These are phyloP conservation scores for Mythimna impura DNA, from an alignment of 2,888 invertebrate species.

Conservation along the genomic window DNA sequence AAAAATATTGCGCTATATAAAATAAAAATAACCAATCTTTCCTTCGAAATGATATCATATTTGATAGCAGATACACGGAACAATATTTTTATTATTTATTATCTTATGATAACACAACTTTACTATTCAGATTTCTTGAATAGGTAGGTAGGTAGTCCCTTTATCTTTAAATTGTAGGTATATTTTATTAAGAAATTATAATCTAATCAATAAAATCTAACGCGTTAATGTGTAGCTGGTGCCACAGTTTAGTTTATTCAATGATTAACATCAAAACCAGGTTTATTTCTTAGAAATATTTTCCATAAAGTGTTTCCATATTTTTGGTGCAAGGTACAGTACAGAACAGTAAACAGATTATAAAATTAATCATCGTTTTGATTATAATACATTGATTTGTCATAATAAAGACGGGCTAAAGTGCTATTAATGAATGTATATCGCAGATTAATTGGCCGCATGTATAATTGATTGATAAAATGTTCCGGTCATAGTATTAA, in stretches of 20 bases:
- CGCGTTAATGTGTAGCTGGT: constrained; percentile 11
- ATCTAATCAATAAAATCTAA: constrained; percentile 25
- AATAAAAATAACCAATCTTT: background rate
- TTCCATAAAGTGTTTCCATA: background rate
- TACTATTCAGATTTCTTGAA: constrained; percentile 7
- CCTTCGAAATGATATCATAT: background rate
- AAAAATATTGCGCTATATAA: too few relatives aligned
- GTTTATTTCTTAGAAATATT: constrained; percentile 8
- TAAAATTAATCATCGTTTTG: constrained; percentile 10
- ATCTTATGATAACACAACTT: constrained; percentile 24
- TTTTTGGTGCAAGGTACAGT: background rate
- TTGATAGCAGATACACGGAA: background rate
- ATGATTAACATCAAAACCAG: constrained; percentile 20
- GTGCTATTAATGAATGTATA: constrained; percentile 12
- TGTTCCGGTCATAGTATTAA: background rate
- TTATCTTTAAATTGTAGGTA: constrained; percentile 13
- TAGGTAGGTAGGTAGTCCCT: background rate
- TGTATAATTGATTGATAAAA: constrained; percentile 11
- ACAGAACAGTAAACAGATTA: background rate
- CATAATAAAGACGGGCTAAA: constrained; percentile 11
- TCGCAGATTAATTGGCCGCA: constrained; percentile 5
- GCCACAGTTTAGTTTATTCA: background rate
- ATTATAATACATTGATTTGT: background rate
- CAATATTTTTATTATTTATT: background rate
- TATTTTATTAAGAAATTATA: constrained; percentile 6